A percentile compares a stretch with the other conserved stretches of the same genome.
Conservation (phyloP, 2,888 invertebrate genomes). For the Drosophila yooni region DNA sequence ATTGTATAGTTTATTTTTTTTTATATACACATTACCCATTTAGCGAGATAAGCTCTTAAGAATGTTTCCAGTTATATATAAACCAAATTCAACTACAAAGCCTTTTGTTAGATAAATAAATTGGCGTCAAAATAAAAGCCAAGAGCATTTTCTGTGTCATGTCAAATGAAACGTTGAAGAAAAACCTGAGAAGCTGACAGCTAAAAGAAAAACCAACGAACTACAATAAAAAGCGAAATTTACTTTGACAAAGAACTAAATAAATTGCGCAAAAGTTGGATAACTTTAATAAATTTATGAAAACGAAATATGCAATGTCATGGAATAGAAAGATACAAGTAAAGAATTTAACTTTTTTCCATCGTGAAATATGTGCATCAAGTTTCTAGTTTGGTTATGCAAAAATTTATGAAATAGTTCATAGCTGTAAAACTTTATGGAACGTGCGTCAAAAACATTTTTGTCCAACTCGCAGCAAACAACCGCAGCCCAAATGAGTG, state of each 20-base stretch:
- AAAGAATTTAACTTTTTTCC: not conserved
- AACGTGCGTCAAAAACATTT: not conserved
- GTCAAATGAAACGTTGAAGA: constrained; percentile 5
- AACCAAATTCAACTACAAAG: constrained; percentile 9
- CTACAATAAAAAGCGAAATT: constrained; percentile 13
- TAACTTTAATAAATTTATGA: constrained; percentile 1
- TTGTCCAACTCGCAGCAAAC: constrained; percentile 13
- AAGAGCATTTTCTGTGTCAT: constrained; percentile 1
- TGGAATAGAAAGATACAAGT: too few species aligned
- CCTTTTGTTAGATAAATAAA: constrained; percentile 50
- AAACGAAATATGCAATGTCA: not conserved
- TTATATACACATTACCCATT: not conserved
- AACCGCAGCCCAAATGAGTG: constrained; percentile 32
- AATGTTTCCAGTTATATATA: constrained; percentile 28
- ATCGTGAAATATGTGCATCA: not conserved
- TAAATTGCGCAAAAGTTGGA: not conserved
- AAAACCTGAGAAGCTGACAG: not conserved
- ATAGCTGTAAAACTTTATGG: constrained; percentile 1
- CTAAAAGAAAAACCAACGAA: constrained; percentile 2
- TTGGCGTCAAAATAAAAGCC: constrained; percentile 17
- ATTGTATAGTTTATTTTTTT: not conserved
- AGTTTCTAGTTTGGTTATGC: not conserved
- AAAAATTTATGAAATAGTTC: constrained; percentile 4
- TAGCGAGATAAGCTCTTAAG: constrained; percentile 54
- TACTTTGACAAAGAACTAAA: not conserved